Evolutionary conservation across 2,888 invertebrate genomes (phyloP), one percentile per base, ranked within the genome.

Genomic region (Xestia ashworthii): DNA sequence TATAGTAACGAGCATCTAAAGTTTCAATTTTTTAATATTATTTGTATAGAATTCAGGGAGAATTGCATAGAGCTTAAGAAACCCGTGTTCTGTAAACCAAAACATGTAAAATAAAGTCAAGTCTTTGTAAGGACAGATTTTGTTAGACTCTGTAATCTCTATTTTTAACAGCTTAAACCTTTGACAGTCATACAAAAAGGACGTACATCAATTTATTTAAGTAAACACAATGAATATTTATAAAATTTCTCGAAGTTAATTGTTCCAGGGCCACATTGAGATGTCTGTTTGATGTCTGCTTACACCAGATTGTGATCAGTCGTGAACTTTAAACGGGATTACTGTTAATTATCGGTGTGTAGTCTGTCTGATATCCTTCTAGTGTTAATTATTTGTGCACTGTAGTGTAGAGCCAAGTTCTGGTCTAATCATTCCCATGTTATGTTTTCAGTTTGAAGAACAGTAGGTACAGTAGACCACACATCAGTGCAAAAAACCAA

Each of bases 281-380:
- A 62, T 32, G 46, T 50, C 72, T 76, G 25, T 60, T 71, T 25
- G 8, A 62, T 32, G 46, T 50, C 72, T 76, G 25, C 64, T 71
- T 25, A 65, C 64, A 74, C 53, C 76, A 66, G 85, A 85, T 85
- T 70, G 70, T 22, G 25, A 85, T 85, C 85, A 82, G 72, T 84
- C 74, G 72, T 84, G 85, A 84, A 80, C 82, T 80, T 82, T 80
- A 76, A 66, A 76, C 41, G 44, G 72, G 50, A 70, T 55, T 65
- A 65, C 53, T 32, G 12, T 46, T 62, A 55, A 76, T 65, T 50
- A 32, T 71, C 8, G 22, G 50, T 62, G 55, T 50, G 22, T 12
- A 8, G 32, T 66, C 41, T 9, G 19, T 58, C 12, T 55, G 50
- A 46, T 66, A 76, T 68, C 73, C 60, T 41, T 19, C 25, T 55